Conservation (phyloP, 2,797 vertebrate genomes). For the Chanos chanos region DNA sequence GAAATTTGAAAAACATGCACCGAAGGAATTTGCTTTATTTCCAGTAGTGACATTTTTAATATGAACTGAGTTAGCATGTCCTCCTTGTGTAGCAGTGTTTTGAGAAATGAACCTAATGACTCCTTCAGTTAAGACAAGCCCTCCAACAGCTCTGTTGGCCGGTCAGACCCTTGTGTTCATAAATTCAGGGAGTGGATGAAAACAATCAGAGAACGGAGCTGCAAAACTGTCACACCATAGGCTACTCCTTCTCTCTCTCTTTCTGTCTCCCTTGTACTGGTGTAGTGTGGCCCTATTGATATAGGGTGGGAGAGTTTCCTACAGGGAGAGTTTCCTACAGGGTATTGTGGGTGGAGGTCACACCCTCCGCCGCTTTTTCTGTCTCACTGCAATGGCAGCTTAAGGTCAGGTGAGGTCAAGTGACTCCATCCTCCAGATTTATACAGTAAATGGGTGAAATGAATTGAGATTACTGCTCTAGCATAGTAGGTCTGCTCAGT, state of each 20-base stretch:
- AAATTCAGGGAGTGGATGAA: constrained; percentile 1
- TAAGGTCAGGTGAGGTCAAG: constrained; percentile 19
- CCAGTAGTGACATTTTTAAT: constrained; percentile 5
- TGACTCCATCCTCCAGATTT: background rate
- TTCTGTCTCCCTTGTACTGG: background rate
- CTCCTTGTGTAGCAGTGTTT: constrained; percentile 8
- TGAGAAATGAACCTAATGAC: constrained; percentile 1
- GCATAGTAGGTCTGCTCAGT: too few relatives aligned
- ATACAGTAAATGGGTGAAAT: background rate
- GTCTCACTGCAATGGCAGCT: constrained; percentile 11
- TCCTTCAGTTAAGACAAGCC: constrained; percentile 1
- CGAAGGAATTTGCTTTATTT: too few relatives aligned
- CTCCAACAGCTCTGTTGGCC: background rate
- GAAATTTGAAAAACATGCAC: too few relatives aligned
- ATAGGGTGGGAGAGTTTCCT: constrained; percentile 34
- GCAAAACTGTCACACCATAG: background rate
- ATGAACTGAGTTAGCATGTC: constrained; percentile 3
- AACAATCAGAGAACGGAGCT: background rate
- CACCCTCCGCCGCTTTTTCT: constrained; percentile 14
- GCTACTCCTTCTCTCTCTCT: constrained; percentile 4
- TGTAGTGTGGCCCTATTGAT: constrained; percentile 11
- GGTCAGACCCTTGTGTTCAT: constrained; percentile 8
- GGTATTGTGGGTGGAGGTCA: constrained; percentile 4
- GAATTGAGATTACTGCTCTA: too few relatives aligned
- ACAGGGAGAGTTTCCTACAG: constrained; percentile 29